Base-by-base conservation (phyloP, 2,888 invertebrate species). In the Phyllotreta striolata region DNA sequence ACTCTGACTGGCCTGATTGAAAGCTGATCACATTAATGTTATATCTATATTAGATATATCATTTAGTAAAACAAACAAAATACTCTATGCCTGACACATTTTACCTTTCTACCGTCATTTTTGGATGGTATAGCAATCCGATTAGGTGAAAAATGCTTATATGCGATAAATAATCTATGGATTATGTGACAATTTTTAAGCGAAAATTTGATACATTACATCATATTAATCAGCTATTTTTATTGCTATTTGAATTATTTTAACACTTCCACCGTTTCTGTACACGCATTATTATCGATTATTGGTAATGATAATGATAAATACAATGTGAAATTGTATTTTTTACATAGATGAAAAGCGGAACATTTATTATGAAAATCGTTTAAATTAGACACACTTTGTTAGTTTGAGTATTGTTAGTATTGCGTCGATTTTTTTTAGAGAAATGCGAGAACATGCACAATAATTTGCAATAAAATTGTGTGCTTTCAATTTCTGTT, bases 371-470 rank as follows among this genome's bases (percentile, higher is more conserved):
- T 24, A 12, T 34, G 9, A 12, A 47, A 47, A n/a, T 41, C 41
- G 9, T 10, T 13, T 13, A 47, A 47, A 47, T 14, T 12, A 47
- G 12, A 51, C n/a, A 51, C n/a, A 51, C 37, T 8, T 35, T 55
- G 37, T 56, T 56, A 43, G 10, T 56, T 56, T 41, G 51, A 41
- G 51, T 59, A 51, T 59, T 51, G 51, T 59, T 59, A 59, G 59
- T 59, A 59, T 41, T 59, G 49, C 55, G 46, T 24, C 24, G 24
- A 24, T 24, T 24, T 35, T 55, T n/a, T 52, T 39, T 54, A 43
- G 10, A 39, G 39, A 39, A 37, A 37, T 38, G 34, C 55, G 62
- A 55, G 6, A 40, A 62, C 47, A 55, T 55, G 49, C 47, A 47
- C 5, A 40, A 39, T 6, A 3, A 24, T 38, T 47, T 34, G 14